Percentiles rank a stretch among this genome's conserved stretches.
These are phyloP conservation scores for Tachyglossus aculeatus DNA, from an alignment of 2,797 vertebrate genomes.

Conservation along the genomic window DNA sequence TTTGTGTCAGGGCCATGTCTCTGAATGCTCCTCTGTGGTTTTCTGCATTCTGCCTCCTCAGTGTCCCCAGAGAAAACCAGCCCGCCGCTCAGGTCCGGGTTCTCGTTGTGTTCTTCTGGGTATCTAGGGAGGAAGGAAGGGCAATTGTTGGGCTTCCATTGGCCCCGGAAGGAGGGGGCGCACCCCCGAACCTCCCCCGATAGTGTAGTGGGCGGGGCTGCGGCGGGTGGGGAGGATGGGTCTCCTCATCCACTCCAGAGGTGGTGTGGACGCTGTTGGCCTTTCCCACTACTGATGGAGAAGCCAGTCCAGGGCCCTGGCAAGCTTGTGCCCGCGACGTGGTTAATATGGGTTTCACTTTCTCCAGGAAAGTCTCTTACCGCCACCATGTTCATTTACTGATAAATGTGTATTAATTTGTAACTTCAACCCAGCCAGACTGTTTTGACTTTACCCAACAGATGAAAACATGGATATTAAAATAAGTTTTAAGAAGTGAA, in stretches of 20 bases:
- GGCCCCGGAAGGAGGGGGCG: too few relatives aligned
- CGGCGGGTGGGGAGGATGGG: too few relatives aligned
- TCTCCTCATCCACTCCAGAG: conserved; percentile 19
- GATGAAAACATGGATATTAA: conserved; percentile 73
- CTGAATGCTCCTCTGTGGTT: too few relatives aligned
- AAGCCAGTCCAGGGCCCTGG: conserved; percentile 45
- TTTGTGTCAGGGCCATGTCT: too few relatives aligned
- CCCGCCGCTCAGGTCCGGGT: too few relatives aligned
- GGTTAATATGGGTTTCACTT: conserved; percentile 77
- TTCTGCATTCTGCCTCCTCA: too few relatives aligned
- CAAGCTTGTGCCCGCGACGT: conserved; percentile 36
- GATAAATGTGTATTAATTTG: conserved; percentile 73
- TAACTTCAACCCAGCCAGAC: conserved; percentile 75
- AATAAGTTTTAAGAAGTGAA: conserved; percentile 77
- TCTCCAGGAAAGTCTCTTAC: conserved; percentile 59
- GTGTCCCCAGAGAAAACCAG: too few relatives aligned
- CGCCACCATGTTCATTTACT: conserved; percentile 74
- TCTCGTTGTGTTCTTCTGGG: too few relatives aligned
- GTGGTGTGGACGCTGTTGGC: background rate
- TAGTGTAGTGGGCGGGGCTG: too few relatives aligned
- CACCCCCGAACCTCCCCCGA: too few relatives aligned
- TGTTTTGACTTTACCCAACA: conserved; percentile 72
- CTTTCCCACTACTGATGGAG: conserved; percentile 25
- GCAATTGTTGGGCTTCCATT: too few relatives aligned
- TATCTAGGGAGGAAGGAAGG: too few relatives aligned